These are phyloP conservation scores for Anthrax anthrax DNA, from an alignment of 2,888 invertebrate genomes.

Conservation along the genomic window DNA sequence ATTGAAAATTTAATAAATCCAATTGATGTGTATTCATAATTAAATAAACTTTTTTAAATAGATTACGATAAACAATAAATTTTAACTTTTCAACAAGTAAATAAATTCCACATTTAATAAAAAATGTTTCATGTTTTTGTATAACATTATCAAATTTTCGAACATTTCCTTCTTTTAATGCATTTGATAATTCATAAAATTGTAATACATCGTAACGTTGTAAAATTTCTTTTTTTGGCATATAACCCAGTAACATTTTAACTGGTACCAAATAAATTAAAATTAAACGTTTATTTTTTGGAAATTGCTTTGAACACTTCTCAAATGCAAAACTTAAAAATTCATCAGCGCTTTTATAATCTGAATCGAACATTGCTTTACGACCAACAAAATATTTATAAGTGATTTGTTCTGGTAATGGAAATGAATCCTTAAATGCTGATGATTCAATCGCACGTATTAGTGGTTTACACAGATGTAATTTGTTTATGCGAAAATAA, in stretches of 20 bases:
- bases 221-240: constrained; percentile 71
- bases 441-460: constrained; percentile 93
- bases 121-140: constrained; percentile 76
- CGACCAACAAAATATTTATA: constrained; percentile 95
- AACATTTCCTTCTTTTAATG: constrained; percentile 83
- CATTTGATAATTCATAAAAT: constrained; percentile 77
- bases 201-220: constrained; percentile 82
- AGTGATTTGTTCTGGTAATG: constrained; percentile 85
- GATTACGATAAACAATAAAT: constrained; percentile 86
- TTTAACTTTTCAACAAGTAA: constrained; percentile 92
- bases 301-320: constrained; percentile 66
- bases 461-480: constrained; percentile 83
- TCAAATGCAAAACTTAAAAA: constrained; percentile 85
- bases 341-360: constrained; percentile 85
- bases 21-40: constrained; percentile 73
- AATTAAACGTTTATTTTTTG: constrained; percentile 79
- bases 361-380: constrained; percentile 97
- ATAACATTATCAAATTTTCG: constrained; percentile 69
- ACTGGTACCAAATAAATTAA: constrained; percentile 92
- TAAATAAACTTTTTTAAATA: constrained; percentile 79
- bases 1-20: constrained; percentile 68
- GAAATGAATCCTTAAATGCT: constrained; percentile 76
- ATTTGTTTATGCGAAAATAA: constrained; percentile 82
- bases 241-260: constrained; percentile 90
- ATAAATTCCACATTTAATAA: constrained; percentile 94